phyloP scores from a whole-genome alignment of 2,113 vertebrate genomes.

The Neopipo cinnamomea region DNA sequence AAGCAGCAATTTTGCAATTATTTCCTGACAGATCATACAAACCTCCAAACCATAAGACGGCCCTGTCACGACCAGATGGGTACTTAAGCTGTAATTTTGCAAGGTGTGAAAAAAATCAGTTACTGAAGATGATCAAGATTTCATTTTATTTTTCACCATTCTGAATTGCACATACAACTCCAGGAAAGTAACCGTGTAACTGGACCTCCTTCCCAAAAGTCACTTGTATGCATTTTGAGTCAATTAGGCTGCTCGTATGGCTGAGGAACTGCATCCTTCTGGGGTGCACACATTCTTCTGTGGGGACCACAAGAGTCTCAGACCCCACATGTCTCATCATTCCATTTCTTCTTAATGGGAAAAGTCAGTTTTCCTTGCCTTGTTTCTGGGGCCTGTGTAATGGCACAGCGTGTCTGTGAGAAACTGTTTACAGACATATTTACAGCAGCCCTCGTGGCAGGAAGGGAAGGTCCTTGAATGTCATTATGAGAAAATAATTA shows the following conservation, averaged over 20 bases:
- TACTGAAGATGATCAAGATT: not conserved
- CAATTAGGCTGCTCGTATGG: fast-evolving
- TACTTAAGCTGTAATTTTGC: not conserved
- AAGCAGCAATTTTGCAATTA: fast-evolving
- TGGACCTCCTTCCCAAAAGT: not conserved
- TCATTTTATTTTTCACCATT: not conserved
- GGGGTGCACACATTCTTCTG: fast-evolving
- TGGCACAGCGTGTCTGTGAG: fast-evolving
- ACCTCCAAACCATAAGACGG: not conserved
- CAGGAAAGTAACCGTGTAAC: not conserved
- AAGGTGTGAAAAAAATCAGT: not conserved
- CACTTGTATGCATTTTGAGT: not conserved
- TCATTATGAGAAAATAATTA: not conserved
- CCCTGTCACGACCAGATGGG: not conserved
- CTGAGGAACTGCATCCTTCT: fast-evolving
- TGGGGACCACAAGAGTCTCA: not conserved
- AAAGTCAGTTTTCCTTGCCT: not conserved
- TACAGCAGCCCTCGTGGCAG: not conserved
- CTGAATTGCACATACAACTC: not conserved
- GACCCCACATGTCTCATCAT: not conserved
- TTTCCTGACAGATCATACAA: not conserved
- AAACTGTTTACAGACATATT: not conserved
- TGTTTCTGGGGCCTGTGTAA: not conserved
- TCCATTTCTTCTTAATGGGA: not conserved
- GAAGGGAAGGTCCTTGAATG: not conserved